phyloP scores from a whole-genome alignment of 1,140 invertebrate genomes.

The Tetramorium alpestre region DNA sequence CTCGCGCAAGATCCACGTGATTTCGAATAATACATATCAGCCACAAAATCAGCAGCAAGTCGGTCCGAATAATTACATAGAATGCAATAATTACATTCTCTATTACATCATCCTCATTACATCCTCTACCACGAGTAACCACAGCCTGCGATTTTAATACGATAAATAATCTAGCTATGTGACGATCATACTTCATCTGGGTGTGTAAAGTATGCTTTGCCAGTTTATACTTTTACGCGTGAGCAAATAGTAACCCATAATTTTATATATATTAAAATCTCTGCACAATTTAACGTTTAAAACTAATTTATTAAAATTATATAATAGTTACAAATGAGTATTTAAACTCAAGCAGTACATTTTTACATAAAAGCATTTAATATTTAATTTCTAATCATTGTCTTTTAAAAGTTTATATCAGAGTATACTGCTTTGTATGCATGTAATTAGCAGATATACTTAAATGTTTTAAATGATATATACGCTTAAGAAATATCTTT shows the following conservation, averaged over 20 bases:
- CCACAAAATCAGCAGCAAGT: neutral
- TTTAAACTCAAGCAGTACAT: neutral
- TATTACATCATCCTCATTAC: neutral
- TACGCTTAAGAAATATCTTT: neutral
- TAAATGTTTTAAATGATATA: neutral
- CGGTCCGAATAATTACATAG: neutral
- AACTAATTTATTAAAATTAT: conserved; percentile 8
- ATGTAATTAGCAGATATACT: neutral
- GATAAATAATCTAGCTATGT: conserved; percentile 52
- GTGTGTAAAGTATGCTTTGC: conserved; percentile 65
- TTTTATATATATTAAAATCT: neutral
- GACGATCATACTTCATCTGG: conserved; percentile 46
- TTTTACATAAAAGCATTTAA: neutral
- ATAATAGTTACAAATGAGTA: neutral
- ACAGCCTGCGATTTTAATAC: conserved; percentile 39
- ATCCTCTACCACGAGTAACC: conserved; percentile 7
- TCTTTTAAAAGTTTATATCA: neutral
- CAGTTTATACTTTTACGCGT: conserved; percentile 58
- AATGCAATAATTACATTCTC: conserved; percentile 24
- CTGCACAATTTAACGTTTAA: conserved; percentile 3
- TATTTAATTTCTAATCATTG: conserved; percentile 20
- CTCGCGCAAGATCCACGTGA: conserved; percentile 40
- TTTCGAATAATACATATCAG: conserved; percentile 16
- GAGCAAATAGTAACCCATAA: conserved; percentile 34
- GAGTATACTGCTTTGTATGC: too few species aligned